Percentiles rank a stretch among this genome's conserved stretches.
These are phyloP conservation scores for Epiblema foenella DNA, from an alignment of 2,888 invertebrate genomes.

Conservation along the genomic window DNA sequence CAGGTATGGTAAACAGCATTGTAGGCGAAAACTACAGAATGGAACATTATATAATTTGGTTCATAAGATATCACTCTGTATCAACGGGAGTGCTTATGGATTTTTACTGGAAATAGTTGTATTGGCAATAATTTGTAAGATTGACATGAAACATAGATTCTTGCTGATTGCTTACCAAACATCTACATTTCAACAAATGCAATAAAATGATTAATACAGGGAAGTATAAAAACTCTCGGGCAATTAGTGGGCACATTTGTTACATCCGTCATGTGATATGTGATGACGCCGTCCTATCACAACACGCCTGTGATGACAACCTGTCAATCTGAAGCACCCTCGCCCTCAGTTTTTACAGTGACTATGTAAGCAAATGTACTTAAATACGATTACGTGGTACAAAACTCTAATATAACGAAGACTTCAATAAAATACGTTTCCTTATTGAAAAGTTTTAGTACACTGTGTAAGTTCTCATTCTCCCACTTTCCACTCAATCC, in stretches of 20 bases:
- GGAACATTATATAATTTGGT: not conserved
- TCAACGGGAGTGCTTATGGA: not conserved
- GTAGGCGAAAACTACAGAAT: not conserved
- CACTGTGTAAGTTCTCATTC: too few relatives aligned
- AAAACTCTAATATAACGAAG: too few relatives aligned
- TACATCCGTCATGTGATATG: constrained; percentile 40
- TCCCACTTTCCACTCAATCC: too few relatives aligned
- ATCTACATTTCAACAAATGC: not conserved
- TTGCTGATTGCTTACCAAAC: not conserved
- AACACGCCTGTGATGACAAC: constrained; percentile 50
- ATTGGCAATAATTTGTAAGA: not conserved
- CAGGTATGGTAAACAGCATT: not conserved
- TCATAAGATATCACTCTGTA: not conserved
- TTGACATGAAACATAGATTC: not conserved
- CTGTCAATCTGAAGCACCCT: constrained; percentile 37
- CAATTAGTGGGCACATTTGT: constrained; percentile 53
- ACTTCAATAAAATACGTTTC: too few relatives aligned
- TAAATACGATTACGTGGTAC: too few relatives aligned
- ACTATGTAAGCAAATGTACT: not conserved
- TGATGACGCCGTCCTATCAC: constrained; percentile 49
- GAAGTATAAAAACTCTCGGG: constrained; percentile 45
- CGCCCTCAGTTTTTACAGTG: constrained; percentile 8
- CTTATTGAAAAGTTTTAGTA: too few relatives aligned
- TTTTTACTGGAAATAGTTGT: not conserved
- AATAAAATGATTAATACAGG: constrained; percentile 4